Evolutionary conservation across 2,113 vertebrate species (phyloP).

Genomic region (Chaetura pelagica): DNA sequence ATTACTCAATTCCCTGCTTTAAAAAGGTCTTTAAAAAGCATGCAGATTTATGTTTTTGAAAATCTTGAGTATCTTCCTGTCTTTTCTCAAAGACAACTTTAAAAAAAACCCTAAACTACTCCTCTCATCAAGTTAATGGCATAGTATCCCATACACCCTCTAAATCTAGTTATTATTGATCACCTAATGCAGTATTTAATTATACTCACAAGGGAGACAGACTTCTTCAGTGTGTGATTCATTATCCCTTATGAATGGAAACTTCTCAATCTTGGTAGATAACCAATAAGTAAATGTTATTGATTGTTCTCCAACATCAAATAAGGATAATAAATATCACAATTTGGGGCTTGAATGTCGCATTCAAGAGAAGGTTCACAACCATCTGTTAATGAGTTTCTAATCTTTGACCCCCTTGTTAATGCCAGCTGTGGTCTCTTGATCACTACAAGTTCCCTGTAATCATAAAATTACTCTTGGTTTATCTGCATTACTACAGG

Average conservation of each 20-base stretch:
- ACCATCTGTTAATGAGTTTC: conserved; percentile 18
- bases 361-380: conserved; percentile 21
- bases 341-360: neutral
- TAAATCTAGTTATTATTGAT: conserved; percentile 62
- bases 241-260: conserved; percentile 46
- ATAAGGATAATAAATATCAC: conserved; percentile 56
- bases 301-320: conserved; percentile 34
- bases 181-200: conserved; percentile 47
- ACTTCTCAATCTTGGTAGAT: conserved; percentile 41
- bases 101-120: neutral
- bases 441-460: neutral
- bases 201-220: neutral
- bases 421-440: neutral
- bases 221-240: conserved; percentile 29
- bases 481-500: neutral
- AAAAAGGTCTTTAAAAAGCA: neutral
- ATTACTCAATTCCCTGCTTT: neutral
- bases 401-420: conserved; percentile 19
- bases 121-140: conserved; percentile 13
- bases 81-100: conserved; percentile 10
- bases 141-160: neutral
- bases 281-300: conserved; percentile 41
- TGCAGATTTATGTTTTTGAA: neutral
- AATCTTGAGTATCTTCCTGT: neutral
- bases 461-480: neutral